Evolutionary conservation across 2,797 vertebrate species (phyloP), one percentile per base, ranked within the genome.

Genomic region (Novumbra hubbsi): DNA sequence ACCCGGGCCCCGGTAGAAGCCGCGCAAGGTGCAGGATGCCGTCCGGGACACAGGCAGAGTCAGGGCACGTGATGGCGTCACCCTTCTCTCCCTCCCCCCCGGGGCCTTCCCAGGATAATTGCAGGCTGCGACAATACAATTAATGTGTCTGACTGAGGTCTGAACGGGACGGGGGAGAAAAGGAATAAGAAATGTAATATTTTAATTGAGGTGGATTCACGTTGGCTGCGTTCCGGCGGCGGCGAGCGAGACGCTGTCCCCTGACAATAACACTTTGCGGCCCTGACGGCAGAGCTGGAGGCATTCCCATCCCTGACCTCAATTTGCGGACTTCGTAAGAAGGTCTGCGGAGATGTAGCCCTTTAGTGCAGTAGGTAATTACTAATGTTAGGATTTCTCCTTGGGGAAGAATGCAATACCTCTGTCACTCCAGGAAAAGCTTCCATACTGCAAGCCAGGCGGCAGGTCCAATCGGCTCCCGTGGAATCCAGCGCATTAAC

Each of bases 301-400:
- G 84, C 76, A 12, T 75, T 81, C 55, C 55, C n/a, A 57, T 73
- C 80, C 73, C 19, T 89, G 90, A 92, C 86, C 89, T 89, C 88
- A 91, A 88, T 91, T 84, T 91, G 90, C 81, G 87, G 87, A 87
- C 83, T 88, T 85, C 78, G 89, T 88, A 86, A 84, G 89, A 85
- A 88, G 88, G 84, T 87, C 86, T 79, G 81, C 83, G 80, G 83
- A 88, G 87, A 82, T 80, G 81, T 78, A 84, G 83, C 84, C 70
- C 76, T 62, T 41, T 83, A 82, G 83, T 89, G 81, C 80, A 9
- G 80, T 76, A 89, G 84, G 88, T 90, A 91, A 91, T 92, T 92
- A 90, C 87, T 81, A 90, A 88, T 83, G 84, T 82, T 84, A 84
- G 27, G 15, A 7, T 62, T 76, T 79, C 80, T 88, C 87, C 81